phyloP scores from a whole-genome alignment of 2,888 invertebrate genomes.

The Pachliopta kotzebuea region DNA sequence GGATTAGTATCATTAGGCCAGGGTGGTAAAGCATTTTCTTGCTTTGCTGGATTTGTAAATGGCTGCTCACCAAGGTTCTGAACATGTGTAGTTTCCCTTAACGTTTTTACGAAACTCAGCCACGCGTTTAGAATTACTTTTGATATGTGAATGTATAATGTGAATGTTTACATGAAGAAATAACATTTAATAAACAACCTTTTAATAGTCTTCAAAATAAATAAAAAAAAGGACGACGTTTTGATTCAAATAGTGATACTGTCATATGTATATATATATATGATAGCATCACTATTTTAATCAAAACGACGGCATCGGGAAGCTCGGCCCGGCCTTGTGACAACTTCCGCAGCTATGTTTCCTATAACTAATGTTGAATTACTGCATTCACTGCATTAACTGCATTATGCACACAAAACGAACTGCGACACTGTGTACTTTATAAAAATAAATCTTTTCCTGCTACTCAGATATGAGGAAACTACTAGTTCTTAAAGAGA shows the following conservation, averaged over 20 bases:
- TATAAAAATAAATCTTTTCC: too few relatives aligned
- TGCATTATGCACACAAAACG: background rate
- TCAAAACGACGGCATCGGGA: conserved; percentile 3
- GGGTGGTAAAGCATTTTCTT: conserved; percentile 90
- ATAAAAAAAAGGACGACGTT: too few relatives aligned
- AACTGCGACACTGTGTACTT: background rate
- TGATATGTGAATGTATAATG: conserved; percentile 42
- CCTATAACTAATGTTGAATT: conserved; percentile 3
- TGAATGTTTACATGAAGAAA: conserved; percentile 42
- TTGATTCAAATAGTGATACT: too few relatives aligned
- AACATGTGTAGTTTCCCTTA: conserved; percentile 84
- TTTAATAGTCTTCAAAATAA: too few relatives aligned
- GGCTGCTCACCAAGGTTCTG: conserved; percentile 89
- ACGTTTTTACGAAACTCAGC: conserved; percentile 87
- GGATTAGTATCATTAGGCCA: conserved; percentile 96
- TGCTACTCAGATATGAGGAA: too few relatives aligned
- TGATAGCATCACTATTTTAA: too few relatives aligned
- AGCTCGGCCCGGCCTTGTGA: conserved; percentile 6
- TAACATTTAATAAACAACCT: too few relatives aligned
- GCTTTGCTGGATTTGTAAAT: conserved; percentile 86
- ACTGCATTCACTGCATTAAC: conserved; percentile 1
- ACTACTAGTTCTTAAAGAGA: too few relatives aligned
- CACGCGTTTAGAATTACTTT: conserved; percentile 66
- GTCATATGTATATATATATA: too few relatives aligned
- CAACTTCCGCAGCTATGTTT: conserved; percentile 14